Base-by-base conservation (phyloP, 2,888 invertebrate species). In the Calameuta idolon region DNA sequence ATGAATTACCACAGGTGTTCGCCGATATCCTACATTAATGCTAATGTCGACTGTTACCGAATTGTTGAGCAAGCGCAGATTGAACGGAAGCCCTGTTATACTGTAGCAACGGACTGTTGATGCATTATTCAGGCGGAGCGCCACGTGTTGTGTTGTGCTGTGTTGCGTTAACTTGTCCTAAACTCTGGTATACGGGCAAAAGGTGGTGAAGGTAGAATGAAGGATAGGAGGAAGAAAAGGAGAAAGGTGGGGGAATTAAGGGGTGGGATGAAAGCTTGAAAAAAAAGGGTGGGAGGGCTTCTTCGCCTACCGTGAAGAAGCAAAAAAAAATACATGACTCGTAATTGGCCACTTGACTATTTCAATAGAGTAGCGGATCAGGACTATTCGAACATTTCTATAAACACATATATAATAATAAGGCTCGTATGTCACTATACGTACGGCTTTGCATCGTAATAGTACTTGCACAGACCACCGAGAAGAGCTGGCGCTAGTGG, bases 61-160 rank as follows among this genome's bases (percentile, higher is more conserved):
- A 90, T 90, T 88, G 88, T 89, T 88, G 83, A 86, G 85, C 88
- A 86, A 87, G 87, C 85, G 84, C 86, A 86, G 89, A 89, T 89
- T 88, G 89, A 89, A 88, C 85, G 82, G 81, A 81, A 84, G 81
- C 69, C 35, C 35, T 83, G 87, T 86, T 87, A 87, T 85, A 86
- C 84, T 82, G 82, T 83, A 84, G 84, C 84, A 85, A 84, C 85
- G 83, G 85, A 87, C 87, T 83, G 88, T 87, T 87, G 88, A 90
- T 91, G 91, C 90, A 91, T 90, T 91, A 91, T 91, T 91, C 90
- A 91, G 87, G 86, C 86, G 85, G 85, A 88, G 86, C 87, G 83
- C 84, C 87, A 84, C 82, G 83, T 87, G 87, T 85, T 87, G 84
- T 83, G 87, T 83, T 84, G 82, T 79, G 81, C 81, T 79, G 80